A percentile compares a stretch with the other conserved stretches of the same genome.
Conservation (phyloP, 2,113 vertebrate genomes). For the Synodontis membranacea region DNA sequence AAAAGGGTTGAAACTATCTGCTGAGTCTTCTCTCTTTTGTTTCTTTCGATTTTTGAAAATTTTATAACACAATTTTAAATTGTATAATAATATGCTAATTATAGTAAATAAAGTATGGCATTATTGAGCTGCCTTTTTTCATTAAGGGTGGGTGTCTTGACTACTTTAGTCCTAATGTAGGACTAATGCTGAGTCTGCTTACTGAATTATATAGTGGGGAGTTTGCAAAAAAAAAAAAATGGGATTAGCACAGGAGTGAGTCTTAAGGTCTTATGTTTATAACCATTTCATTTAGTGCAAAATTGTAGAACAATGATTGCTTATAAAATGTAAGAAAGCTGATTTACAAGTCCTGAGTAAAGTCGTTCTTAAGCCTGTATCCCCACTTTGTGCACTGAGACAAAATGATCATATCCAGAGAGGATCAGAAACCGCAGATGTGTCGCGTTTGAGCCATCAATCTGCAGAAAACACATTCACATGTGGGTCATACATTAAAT, state of each 20-base stretch:
- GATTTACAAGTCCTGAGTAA: background rate
- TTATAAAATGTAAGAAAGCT: background rate
- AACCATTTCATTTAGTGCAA: background rate
- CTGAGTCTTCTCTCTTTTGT: background rate
- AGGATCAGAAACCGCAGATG: conserved; percentile 87
- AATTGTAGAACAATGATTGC: background rate
- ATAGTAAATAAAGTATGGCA: background rate
- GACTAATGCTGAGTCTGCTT: background rate
- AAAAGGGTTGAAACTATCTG: conserved; percentile 11
- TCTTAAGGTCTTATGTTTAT: background rate
- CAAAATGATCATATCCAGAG: conserved; percentile 89
- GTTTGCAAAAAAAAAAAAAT: background rate
- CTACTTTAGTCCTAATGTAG: background rate
- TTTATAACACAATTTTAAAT: background rate
- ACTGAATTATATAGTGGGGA: background rate
- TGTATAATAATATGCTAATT: background rate
- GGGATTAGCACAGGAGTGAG: background rate
- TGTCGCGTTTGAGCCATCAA: conserved; percentile 75
- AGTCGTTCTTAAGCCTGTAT: conserved; percentile 70
- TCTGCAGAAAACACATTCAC: conserved; percentile 68
- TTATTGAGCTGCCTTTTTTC: background rate
- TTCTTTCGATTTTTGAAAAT: background rate
- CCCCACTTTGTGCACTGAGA: conserved; percentile 83
- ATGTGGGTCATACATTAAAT: background rate
- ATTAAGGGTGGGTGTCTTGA: background rate